A percentile compares a stretch with the other conserved stretches of the same genome.
phyloP scores from a whole-genome alignment of 2,888 invertebrate genomes.

The Lasioglossum figueresi region DNA sequence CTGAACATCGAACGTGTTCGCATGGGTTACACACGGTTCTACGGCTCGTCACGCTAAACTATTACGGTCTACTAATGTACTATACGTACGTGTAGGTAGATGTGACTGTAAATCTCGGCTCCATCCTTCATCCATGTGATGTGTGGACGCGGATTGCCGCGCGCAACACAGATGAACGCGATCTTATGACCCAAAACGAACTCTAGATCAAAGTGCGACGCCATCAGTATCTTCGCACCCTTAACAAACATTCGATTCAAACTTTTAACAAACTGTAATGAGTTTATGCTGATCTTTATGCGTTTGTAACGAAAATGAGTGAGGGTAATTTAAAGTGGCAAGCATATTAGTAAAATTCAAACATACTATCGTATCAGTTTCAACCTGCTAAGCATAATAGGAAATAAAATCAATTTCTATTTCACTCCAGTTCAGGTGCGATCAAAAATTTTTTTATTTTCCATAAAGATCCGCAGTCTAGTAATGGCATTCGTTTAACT shows the following conservation, averaged over 20 bases:
- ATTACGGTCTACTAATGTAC: not conserved
- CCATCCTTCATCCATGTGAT: slow-evolving; percentile 99
- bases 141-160: slow-evolving; percentile 94
- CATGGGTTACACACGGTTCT: slow-evolving; percentile 7
- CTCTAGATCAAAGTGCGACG: slow-evolving; percentile 97
- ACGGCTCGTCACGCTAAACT: not conserved
- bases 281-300: not conserved
- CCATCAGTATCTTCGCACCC: slow-evolving; percentile 95
- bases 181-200: slow-evolving; percentile 97
- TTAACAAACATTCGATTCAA: slow-evolving; percentile 79
- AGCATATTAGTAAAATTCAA: too few relatives aligned
- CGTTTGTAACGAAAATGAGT: too few relatives aligned
- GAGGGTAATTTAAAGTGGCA: too few relatives aligned
- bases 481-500: not conserved
- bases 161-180: slow-evolving; percentile 95
- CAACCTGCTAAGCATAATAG: too few relatives aligned
- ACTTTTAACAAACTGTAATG: not conserved
- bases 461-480: too few relatives aligned
- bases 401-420: too few relatives aligned
- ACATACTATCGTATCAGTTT: too few relatives aligned
- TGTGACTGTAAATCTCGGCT: slow-evolving; percentile 95
- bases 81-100: slow-evolving; percentile 92
- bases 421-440: too few relatives aligned
- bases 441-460: too few relatives aligned
- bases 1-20: slow-evolving; percentile 83